Evolutionary conservation across 1,140 invertebrate genomes (phyloP).

Genomic region (Pogonus chalceus): DNA sequence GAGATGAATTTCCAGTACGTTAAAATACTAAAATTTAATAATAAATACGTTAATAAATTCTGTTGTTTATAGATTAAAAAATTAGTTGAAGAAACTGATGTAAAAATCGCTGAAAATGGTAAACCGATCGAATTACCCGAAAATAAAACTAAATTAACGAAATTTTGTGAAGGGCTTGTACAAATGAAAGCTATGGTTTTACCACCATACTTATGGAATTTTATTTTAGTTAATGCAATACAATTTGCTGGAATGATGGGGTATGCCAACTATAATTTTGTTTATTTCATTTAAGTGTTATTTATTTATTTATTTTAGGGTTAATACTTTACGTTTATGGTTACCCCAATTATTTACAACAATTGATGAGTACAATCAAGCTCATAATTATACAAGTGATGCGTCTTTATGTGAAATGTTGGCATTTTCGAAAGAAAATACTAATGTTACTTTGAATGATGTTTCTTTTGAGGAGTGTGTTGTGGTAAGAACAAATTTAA

Average conservation of each 20-base stretch:
- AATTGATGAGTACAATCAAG: conserved; percentile 22
- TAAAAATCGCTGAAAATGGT: not conserved
- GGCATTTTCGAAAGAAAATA: not conserved
- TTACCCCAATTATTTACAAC: conserved; percentile 49
- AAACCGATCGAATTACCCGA: conserved; percentile 30
- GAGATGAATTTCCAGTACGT: conserved; percentile 50
- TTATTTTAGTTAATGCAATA: conserved; percentile 51
- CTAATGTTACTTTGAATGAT: not conserved
- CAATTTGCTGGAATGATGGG: conserved; percentile 56
- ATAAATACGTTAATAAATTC: not conserved
- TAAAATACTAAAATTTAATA: not conserved
- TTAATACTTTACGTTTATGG: conserved; percentile 42
- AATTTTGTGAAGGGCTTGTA: conserved; percentile 45
- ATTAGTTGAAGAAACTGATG: not conserved
- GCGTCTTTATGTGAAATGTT: conserved; percentile 1
- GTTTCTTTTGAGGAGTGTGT: conserved; percentile 1
- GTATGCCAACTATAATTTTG: conserved; percentile 23
- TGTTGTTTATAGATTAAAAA: not conserved
- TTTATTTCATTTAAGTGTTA: conserved; percentile 1
- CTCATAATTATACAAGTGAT: not conserved
- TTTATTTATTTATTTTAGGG: conserved; percentile 16
- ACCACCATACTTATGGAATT: conserved; percentile 51
- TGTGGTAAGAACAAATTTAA: conserved; percentile 8
- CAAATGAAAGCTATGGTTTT: conserved; percentile 50
- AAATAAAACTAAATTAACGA: conserved; percentile 39